Evolutionary conservation across 1,140 invertebrate genomes (phyloP).

Genomic region (Drosophila sp.): DNA sequence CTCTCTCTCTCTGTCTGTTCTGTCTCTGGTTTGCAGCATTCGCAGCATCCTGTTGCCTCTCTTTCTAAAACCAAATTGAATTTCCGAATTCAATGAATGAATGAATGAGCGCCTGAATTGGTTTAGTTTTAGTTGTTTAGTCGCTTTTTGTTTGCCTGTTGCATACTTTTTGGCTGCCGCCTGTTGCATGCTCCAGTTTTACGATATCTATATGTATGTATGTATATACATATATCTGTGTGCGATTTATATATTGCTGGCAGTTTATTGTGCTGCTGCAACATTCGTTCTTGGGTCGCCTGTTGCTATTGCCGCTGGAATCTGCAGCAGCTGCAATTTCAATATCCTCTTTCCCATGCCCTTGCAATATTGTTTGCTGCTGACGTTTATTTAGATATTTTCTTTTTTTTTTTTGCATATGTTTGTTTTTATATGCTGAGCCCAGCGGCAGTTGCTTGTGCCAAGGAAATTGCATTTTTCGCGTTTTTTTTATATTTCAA

Average conservation of each 20-base stretch:
- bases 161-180: constrained; percentile 71
- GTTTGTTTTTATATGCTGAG: constrained; percentile 10
- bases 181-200: constrained; percentile 70
- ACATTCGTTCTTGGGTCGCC: constrained; percentile 29
- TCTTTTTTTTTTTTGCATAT: constrained; percentile 24
- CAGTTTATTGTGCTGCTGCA: constrained; percentile 42
- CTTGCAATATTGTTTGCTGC: constrained; percentile 26
- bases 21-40: constrained; percentile 7
- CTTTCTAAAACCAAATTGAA: constrained; percentile 66
- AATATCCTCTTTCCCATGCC: constrained; percentile 48
- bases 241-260: constrained; percentile 38
- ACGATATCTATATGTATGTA: constrained; percentile 1
- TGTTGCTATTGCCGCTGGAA: constrained; percentile 37
- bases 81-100: constrained; percentile 81
- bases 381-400: constrained; percentile 45
- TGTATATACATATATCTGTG: constrained; percentile 17
- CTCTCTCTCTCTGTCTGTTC: constrained; percentile 17
- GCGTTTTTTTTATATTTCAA: constrained; percentile 77
- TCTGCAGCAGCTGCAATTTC: constrained; percentile 52
- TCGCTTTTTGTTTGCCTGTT: constrained; percentile 56
- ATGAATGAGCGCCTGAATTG: constrained; percentile 66
- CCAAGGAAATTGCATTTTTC: constrained; percentile 76
- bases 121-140: constrained; percentile 79
- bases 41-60: constrained; percentile 42
- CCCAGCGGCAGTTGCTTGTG: constrained; percentile 48